Conservation (phyloP, 1,140 invertebrate genomes). For the Drosophila nasuta region DNA sequence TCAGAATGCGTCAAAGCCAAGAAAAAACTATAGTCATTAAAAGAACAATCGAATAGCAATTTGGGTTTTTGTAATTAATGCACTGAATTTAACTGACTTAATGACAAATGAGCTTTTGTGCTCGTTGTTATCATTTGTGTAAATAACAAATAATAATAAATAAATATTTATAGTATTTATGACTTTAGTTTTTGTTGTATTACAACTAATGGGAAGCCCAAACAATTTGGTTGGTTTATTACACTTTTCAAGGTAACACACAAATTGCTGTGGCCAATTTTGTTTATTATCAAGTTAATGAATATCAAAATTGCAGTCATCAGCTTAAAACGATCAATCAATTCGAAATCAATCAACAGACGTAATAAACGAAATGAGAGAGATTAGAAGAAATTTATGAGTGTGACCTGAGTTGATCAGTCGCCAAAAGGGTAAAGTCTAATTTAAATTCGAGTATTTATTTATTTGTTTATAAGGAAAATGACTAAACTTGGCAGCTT, state of each 20-base stretch:
- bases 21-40: not conserved
- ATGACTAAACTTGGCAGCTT: not conserved
- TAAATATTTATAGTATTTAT: constrained; percentile 20
- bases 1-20: constrained; percentile 11
- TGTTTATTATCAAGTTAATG: constrained; percentile 20
- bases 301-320: constrained; percentile 28
- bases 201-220: constrained; percentile 6
- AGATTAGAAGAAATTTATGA: constrained; percentile 22
- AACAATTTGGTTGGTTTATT: not conserved
- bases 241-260: constrained; percentile 1
- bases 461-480: not conserved
- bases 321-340: constrained; percentile 68
- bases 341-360: constrained; percentile 21
- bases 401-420: constrained; percentile 6
- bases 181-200: constrained; percentile 1
- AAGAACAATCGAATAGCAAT: constrained; percentile 61
- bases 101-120: constrained; percentile 47
- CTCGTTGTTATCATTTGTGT: constrained; percentile 25
- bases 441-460: not conserved
- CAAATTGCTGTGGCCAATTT: not conserved
- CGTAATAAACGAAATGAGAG: constrained; percentile 16
- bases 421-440: not conserved
- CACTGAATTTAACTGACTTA: constrained; percentile 44
- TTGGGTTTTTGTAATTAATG: constrained; percentile 53
- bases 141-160: constrained; percentile 9